Conservation (phyloP, 2,797 vertebrate species). For the Gila robusta region DNA sequence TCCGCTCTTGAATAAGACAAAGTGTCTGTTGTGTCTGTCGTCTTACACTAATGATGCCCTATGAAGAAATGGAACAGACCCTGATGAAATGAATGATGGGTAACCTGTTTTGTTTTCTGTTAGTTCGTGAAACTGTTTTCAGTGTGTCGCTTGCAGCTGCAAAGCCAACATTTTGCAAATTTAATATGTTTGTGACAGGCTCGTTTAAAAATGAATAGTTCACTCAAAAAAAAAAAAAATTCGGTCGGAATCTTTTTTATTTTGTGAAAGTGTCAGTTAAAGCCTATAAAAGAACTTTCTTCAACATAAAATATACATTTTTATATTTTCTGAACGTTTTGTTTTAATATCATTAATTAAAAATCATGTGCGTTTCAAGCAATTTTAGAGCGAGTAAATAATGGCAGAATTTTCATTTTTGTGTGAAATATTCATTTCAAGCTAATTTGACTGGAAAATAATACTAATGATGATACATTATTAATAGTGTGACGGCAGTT, state of each 20-base stretch:
- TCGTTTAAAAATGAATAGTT: neutral
- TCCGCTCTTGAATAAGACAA: neutral
- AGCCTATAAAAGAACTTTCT: neutral
- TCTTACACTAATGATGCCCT: neutral
- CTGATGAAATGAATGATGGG: constrained; percentile 17
- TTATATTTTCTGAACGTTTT: neutral
- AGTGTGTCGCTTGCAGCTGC: neutral
- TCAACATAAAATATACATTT: neutral
- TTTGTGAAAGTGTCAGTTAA: neutral
- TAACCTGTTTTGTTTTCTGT: neutral
- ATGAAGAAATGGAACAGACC: neutral
- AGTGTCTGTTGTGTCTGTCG: neutral
- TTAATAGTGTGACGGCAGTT: neutral
- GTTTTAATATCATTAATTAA: neutral
- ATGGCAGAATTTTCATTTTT: neutral
- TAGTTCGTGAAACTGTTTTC: neutral
- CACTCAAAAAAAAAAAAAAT: neutral
- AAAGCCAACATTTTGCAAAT: neutral
- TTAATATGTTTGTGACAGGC: neutral
- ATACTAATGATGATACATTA: neutral
- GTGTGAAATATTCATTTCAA: neutral
- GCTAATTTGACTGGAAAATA: neutral
- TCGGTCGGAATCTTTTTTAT: neutral
- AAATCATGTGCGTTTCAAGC: neutral
- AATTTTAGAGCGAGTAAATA: neutral